phyloP scores from a whole-genome alignment of 2,113 vertebrate genomes.

The Ginglymostoma cirratum region DNA sequence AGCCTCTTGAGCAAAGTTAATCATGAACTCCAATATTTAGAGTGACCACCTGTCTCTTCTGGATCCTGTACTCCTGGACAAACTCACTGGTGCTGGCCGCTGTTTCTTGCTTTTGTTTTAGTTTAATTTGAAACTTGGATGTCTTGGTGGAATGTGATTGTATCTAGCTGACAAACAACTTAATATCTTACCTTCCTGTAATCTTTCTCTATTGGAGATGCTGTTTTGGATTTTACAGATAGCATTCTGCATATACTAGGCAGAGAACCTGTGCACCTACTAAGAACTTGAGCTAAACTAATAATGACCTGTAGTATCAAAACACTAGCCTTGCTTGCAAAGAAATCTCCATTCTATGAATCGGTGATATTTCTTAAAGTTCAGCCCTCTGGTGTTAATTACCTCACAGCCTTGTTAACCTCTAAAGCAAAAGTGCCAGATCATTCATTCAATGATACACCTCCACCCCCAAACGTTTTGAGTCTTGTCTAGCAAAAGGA shows the following conservation, averaged over 20 bases:
- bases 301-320: neutral
- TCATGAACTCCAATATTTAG: neutral
- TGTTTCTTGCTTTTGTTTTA: neutral
- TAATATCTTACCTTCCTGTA: neutral
- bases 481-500: neutral
- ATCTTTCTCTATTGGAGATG: neutral
- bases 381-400: neutral
- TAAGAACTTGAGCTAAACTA: neutral
- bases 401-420: neutral
- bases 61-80: neutral
- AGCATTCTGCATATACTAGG: neutral
- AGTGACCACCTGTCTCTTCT: neutral
- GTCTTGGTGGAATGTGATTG: neutral
- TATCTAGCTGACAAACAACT: neutral
- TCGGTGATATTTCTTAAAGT: neutral
- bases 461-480: neutral
- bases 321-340: neutral
- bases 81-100: neutral
- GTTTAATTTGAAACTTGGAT: neutral
- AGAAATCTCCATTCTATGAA: neutral
- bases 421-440: neutral
- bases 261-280: neutral
- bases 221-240: neutral
- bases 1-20: neutral
- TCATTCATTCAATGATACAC: neutral